These are phyloP conservation scores for Balearica regulorum DNA, from an alignment of 2,797 vertebrate species.

Conservation along the genomic window DNA sequence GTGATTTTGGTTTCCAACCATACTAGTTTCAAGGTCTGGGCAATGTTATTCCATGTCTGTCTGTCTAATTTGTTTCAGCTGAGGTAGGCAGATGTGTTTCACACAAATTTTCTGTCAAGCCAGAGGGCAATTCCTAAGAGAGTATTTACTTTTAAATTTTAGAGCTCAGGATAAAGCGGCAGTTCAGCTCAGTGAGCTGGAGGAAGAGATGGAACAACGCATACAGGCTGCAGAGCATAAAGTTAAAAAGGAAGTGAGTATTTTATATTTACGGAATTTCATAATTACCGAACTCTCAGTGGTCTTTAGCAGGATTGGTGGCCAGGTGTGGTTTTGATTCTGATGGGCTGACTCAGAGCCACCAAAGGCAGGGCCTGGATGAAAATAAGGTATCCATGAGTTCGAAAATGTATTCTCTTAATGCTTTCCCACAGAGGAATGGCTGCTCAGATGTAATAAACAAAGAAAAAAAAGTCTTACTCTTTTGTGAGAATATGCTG, in stretches of 20 bases:
- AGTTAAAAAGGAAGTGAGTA: conserved; percentile 84
- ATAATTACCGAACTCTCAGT: not conserved
- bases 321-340: not conserved
- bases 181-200: conserved; percentile 92
- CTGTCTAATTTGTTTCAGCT: not conserved
- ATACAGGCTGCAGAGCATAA: conserved; percentile 86
- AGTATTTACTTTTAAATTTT: conserved; percentile 49
- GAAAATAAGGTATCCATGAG: not conserved
- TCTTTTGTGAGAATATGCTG: not conserved
- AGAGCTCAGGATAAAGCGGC: conserved; percentile 94
- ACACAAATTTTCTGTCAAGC: not conserved
- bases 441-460: not conserved
- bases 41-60: not conserved
- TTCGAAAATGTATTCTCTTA: not conserved
- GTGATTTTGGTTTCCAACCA: not conserved
- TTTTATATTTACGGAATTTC: not conserved
- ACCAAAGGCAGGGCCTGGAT: not conserved
- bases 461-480: not conserved
- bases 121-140: not conserved
- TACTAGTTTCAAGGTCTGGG: not conserved
- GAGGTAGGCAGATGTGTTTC: not conserved
- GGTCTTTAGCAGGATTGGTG: not conserved
- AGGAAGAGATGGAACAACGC: conserved; percentile 98
- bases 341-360: not conserved
- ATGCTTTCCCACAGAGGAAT: not conserved